Evolutionary conservation across 2,888 invertebrate species (phyloP).

Genomic region (Erynnis tages): DNA sequence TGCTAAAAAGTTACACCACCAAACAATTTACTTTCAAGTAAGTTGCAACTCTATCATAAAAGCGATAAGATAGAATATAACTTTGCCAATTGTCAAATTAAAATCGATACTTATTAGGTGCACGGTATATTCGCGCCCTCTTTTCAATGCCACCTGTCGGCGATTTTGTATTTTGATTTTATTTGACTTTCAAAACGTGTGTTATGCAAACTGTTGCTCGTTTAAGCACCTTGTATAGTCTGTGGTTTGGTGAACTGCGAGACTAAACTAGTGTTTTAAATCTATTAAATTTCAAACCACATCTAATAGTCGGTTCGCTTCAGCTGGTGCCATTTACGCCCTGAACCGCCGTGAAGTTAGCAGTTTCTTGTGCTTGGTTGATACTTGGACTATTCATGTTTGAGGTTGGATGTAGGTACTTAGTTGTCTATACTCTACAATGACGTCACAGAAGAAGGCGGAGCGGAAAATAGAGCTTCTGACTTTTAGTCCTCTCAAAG

Average conservation of each 20-base stretch:
- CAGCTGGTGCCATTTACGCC: too few relatives aligned
- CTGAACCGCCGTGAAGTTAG: too few relatives aligned
- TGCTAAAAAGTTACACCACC: neutral
- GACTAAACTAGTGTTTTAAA: too few relatives aligned
- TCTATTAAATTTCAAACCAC: too few relatives aligned
- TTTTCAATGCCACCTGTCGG: constrained; percentile 42
- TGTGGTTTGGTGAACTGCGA: constrained; percentile 4
- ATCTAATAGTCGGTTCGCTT: too few relatives aligned
- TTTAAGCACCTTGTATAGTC: constrained; percentile 18
- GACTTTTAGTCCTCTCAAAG: too few relatives aligned
- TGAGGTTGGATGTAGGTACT: too few relatives aligned
- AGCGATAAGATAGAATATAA: neutral
- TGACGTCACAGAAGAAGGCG: too few relatives aligned
- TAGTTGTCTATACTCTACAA: too few relatives aligned
- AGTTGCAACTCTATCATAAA: neutral
- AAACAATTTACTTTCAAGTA: neutral
- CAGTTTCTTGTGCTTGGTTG: too few relatives aligned
- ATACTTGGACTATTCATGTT: too few relatives aligned
- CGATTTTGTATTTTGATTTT: constrained; percentile 46
- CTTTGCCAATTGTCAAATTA: neutral
- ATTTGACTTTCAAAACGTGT: constrained; percentile 35
- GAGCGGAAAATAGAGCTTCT: too few relatives aligned
- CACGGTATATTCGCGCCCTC: constrained; percentile 25
- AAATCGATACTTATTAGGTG: neutral
- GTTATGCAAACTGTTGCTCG: constrained; percentile 26